These are phyloP conservation scores for Proctacanthus coquilletti DNA, from an alignment of 1,140 invertebrate genomes.

Conservation along the genomic window DNA sequence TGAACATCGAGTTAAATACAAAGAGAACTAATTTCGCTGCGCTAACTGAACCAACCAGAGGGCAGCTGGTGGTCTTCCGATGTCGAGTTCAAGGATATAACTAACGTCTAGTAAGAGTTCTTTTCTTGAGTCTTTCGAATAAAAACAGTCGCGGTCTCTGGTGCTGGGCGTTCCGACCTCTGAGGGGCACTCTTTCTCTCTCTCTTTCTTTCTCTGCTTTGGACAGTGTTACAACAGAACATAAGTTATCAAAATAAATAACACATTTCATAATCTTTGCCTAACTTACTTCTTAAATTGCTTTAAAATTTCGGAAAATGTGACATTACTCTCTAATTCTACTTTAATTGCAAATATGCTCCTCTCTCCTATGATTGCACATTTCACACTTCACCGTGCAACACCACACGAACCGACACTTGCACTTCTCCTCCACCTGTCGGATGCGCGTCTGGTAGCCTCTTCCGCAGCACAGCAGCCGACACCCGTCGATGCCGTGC, in stretches of 20 bases:
- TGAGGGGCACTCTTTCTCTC: background rate
- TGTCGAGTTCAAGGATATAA: no score
- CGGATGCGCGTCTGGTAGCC: constrained; percentile 78
- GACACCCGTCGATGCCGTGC: constrained; percentile 63
- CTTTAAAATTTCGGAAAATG: background rate
- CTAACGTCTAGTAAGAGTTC: no score
- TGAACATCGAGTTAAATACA: background rate
- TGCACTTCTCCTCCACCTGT: constrained; percentile 78
- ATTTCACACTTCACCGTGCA: constrained; percentile 77
- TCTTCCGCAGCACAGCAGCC: constrained; percentile 75
- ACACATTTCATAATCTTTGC: background rate
- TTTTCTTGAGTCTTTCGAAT: background rate
- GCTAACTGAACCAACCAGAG: background rate
- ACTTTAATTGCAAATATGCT: constrained; percentile 76
- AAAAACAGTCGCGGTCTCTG: background rate
- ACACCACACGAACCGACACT: constrained; percentile 88
- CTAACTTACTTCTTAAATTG: background rate
- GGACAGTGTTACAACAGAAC: no score
- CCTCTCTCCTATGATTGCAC: constrained; percentile 62
- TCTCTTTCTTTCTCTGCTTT: background rate
- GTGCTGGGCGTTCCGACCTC: background rate
- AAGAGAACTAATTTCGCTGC: background rate
- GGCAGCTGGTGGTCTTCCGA: no score
- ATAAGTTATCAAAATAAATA: background rate
- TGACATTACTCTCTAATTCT: no score